phyloP scores from a whole-genome alignment of 2,113 vertebrate genomes.

The Regulus satrapa region DNA sequence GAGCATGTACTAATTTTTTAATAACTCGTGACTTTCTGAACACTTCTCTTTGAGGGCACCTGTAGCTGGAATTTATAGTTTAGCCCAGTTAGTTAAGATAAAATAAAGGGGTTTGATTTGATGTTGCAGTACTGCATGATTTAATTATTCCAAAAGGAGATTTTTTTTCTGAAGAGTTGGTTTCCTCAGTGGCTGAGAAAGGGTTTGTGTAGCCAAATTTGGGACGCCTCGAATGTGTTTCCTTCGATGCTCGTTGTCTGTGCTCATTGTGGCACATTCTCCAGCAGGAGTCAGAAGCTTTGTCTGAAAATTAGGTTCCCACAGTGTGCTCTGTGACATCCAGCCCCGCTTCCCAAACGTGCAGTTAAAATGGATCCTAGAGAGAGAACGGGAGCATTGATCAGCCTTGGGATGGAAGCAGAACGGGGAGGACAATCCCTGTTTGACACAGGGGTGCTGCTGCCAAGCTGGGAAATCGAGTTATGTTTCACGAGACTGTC shows the following conservation, averaged over 20 bases:
- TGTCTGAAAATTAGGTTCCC: background rate
- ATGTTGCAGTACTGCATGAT: background rate
- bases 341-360: background rate
- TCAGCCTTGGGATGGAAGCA: background rate
- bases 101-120: background rate
- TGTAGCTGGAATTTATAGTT: constrained; percentile 57
- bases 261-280: background rate
- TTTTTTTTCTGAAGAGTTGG: constrained; percentile 36
- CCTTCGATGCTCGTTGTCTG: background rate
- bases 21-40: constrained; percentile 57
- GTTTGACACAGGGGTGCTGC: background rate
- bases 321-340: background rate
- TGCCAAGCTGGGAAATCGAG: background rate
- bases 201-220: background rate
- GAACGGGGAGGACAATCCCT: background rate
- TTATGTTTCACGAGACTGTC: background rate
- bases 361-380: background rate
- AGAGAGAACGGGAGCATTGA: background rate
- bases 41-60: constrained; percentile 46
- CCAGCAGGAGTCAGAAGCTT: background rate
- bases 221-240: background rate
- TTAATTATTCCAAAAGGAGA: constrained; percentile 52
- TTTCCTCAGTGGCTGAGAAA: constrained; percentile 43
- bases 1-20: constrained; percentile 52
- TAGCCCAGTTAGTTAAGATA: constrained; percentile 40